Evolutionary conservation across 2,113 vertebrate genomes (phyloP).

Genomic region (Columba janthina): DNA sequence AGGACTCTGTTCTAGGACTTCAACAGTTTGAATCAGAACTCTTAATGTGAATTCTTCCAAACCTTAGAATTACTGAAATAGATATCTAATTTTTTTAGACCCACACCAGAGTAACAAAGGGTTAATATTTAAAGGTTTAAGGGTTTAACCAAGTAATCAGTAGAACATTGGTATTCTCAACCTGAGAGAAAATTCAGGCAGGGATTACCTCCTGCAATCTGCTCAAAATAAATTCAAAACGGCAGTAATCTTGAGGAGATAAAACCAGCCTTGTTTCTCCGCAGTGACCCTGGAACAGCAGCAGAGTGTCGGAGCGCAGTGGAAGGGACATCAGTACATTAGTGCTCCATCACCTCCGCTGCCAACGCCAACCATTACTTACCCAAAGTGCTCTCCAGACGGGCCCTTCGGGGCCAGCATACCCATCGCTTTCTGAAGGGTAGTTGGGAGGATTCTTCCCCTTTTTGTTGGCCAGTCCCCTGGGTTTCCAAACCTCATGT

Average conservation of each 20-base stretch:
- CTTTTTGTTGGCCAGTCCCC: conserved; percentile 31
- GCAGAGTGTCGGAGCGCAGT: neutral
- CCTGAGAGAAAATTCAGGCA: neutral
- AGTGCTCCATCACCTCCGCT: conserved; percentile 36
- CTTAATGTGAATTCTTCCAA: neutral
- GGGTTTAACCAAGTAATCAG: neutral
- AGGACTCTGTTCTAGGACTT: neutral
- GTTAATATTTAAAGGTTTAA: neutral
- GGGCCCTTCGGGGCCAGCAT: conserved; percentile 3
- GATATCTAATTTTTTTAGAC: neutral
- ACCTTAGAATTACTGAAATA: neutral
- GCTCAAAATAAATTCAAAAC: neutral
- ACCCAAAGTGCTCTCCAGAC: conserved; percentile 7
- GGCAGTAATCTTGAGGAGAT: neutral
- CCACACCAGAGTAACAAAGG: neutral
- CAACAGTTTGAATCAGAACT: neutral
- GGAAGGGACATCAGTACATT: neutral
- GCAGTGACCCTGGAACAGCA: neutral
- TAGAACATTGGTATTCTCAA: neutral
- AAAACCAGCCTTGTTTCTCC: neutral
- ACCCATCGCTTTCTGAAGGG: conserved; percentile 2
- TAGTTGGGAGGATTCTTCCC: conserved; percentile 36
- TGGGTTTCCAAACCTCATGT: conserved; percentile 36
- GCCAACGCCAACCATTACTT: conserved; percentile 13
- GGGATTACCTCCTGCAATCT: neutral